Evolutionary conservation across 2,797 vertebrate species (phyloP).

Genomic region (Saxicola maurus): DNA sequence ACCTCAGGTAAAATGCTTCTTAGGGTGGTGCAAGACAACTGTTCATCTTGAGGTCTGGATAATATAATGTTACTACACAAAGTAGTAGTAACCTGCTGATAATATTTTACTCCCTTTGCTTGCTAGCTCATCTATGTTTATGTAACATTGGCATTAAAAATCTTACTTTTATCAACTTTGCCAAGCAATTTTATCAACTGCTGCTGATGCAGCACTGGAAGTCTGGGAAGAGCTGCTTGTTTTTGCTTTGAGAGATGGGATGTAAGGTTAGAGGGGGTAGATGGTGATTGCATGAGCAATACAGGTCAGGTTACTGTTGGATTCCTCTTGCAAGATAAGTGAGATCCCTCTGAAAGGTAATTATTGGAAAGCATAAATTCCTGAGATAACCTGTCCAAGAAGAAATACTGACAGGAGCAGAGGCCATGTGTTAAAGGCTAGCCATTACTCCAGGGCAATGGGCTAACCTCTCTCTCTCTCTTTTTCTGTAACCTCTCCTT

Average conservation of each 20-base stretch:
- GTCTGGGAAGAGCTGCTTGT: not conserved
- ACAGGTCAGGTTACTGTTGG: slow-evolving; percentile 67
- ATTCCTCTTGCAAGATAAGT: slow-evolving; percentile 71
- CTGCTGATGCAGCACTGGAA: slow-evolving; percentile 18
- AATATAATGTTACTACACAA: not conserved
- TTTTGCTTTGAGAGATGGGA: slow-evolving; percentile 35
- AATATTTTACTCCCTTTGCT: not conserved
- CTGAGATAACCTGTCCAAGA: slow-evolving; percentile 71
- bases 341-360: slow-evolving; percentile 69
- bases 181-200: not conserved
- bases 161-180: slow-evolving; percentile 14
- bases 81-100: not conserved
- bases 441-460: slow-evolving; percentile 6
- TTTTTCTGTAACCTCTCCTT: slow-evolving; percentile 5
- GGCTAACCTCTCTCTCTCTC: not conserved
- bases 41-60: not conserved
- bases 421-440: slow-evolving; percentile 51
- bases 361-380: slow-evolving; percentile 77
- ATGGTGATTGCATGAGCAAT: slow-evolving; percentile 61
- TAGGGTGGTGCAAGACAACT: not conserved
- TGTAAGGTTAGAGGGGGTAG: slow-evolving; percentile 35
- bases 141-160: slow-evolving; percentile 12
- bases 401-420: slow-evolving; percentile 66
- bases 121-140: not conserved
- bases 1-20: not conserved